Conservation (phyloP, 2,113 vertebrate genomes). For the Paedocypris sp. region DNA sequence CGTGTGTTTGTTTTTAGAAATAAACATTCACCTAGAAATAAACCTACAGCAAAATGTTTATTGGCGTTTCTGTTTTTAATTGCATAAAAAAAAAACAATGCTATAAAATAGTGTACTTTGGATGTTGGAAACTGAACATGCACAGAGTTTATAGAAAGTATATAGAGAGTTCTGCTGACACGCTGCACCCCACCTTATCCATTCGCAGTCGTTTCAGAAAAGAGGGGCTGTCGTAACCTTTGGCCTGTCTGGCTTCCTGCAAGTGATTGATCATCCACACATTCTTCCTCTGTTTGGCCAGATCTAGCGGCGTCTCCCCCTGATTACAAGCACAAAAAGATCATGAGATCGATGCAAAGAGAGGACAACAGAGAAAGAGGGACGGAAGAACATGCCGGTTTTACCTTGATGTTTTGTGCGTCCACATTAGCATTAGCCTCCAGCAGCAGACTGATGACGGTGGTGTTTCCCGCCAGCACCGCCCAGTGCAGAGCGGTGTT, state of each 20-base stretch:
- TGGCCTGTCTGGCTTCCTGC: conserved; percentile 94
- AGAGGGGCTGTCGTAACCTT: conserved; percentile 93
- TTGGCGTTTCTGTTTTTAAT: too few species aligned
- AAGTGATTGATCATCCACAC: conserved; percentile 99
- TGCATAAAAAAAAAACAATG: too few species aligned
- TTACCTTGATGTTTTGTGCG: conserved; percentile 95
- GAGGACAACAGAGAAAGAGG: not conserved
- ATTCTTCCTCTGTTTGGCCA: conserved; percentile 97
- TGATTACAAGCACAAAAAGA: conserved; percentile 36
- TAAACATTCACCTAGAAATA: too few species aligned
- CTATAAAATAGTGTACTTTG: too few species aligned
- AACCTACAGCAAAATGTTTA: too few species aligned
- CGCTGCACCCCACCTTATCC: conserved; percentile 79
- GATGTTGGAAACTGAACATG: too few species aligned
- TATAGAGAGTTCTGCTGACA: too few species aligned
- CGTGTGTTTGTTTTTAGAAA: too few species aligned
- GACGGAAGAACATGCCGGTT: not conserved
- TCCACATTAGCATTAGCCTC: conserved; percentile 94
- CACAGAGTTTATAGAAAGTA: too few species aligned
- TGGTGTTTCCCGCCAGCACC: conserved; percentile 95
- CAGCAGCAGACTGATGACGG: conserved; percentile 95
- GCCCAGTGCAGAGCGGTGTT: conserved; percentile 98
- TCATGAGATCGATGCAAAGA: not conserved
- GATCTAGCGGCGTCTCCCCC: conserved; percentile 93
- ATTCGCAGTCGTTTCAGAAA: conserved; percentile 93